Evolutionary conservation across 2,888 invertebrate species (phyloP).

Genomic region (Ptilodon capucinus): DNA sequence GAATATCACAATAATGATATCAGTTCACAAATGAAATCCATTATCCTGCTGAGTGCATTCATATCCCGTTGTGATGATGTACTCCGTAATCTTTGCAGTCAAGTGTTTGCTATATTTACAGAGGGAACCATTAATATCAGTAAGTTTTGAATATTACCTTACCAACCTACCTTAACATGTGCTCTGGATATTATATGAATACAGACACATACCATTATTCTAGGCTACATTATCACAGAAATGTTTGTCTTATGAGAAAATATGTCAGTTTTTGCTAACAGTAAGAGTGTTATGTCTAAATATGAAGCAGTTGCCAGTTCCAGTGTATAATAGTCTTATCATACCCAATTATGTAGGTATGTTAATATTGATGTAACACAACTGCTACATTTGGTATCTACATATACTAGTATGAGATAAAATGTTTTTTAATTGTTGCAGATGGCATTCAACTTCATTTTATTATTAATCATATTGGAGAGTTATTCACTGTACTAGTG

Average conservation of each 20-base stretch:
- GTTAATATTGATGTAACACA: too few species aligned
- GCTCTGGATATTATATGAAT: too few species aligned
- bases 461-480: conserved; percentile 83
- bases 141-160: conserved; percentile 39
- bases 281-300: too few species aligned
- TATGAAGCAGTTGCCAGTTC: too few species aligned
- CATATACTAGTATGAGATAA: too few species aligned
- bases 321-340: too few species aligned
- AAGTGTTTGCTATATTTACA: conserved; percentile 87
- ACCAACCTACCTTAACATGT: neutral
- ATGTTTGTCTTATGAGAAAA: too few species aligned
- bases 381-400: too few species aligned
- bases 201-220: too few species aligned
- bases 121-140: conserved; percentile 73
- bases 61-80: conserved; percentile 87
- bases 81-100: conserved; percentile 87
- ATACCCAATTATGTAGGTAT: too few species aligned
- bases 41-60: conserved; percentile 86
- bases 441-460: conserved; percentile 75
- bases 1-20: conserved; percentile 81
- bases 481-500: conserved; percentile 85
- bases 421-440: conserved; percentile 35
- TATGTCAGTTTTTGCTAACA: too few species aligned
- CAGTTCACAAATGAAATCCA: conserved; percentile 80
- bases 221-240: too few species aligned